Base-by-base conservation (phyloP, 2,797 vertebrate species). In the Notolabrus celidotus region DNA sequence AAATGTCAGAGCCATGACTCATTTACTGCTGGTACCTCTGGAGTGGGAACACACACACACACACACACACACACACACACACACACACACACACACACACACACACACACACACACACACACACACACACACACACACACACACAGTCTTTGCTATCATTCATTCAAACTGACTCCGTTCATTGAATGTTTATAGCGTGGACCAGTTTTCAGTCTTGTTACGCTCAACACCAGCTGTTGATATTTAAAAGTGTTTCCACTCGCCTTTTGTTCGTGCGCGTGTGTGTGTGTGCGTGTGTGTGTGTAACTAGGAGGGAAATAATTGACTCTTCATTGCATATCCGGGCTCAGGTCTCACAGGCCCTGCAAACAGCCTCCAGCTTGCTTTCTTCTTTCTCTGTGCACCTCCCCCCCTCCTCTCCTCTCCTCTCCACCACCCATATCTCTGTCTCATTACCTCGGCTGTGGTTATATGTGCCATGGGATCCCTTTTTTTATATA, bases 1-100 rank as follows among this genome's bases (percentile, higher is more conserved):
- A 92, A 92, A 92, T 90, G 81, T 92, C 89, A 91, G 68, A 86
- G 86, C 79, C 79, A 83, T 92, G 88, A 87, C 84, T 88, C 86
- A 90, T 79, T 73, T 67, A 70, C 68, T 68, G 80, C 68, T 59
- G 60, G 79, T 87, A 76, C 77, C 74, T 45, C 61, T 25, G 65
- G 31, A 86, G 59, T 59, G 71, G 71, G 76, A 71, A 77, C 76
- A 55, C 51, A 59, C 50, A 64, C 42, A 67, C 68, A 70, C 64
- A 52, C 76, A 66, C 59, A 60, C 65, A 71, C 69, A 77, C 75
- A 78, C 56, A 63, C 74, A 62, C 67, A 61, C 62, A 73, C 61
- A 74, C 64, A 65, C 54, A 68, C 56, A 78, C 64, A 80, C 22
- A 67, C 71, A 46, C 70, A 67, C 56, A 61, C 50, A 64, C 42